Evolutionary conservation across 2,797 vertebrate species (phyloP), one percentile per base, ranked within the genome.

Genomic region (Dryobates pubescens): DNA sequence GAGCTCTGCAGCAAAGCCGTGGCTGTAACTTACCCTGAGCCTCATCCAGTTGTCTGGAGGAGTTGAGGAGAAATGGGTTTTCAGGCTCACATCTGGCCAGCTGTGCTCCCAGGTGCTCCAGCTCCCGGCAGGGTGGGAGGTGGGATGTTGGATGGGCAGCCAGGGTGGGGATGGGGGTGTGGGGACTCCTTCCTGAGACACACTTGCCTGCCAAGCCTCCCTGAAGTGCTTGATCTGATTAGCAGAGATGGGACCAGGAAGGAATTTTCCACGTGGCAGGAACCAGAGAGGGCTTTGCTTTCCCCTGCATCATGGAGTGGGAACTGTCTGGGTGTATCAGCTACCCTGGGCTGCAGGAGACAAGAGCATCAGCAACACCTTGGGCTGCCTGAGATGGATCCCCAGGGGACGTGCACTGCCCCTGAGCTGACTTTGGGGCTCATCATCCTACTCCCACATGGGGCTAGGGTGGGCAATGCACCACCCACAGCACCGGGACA

Each of bases 231-330:
- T 13, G 72, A 72, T 56, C 49, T 65, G 51, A 87, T 74, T 3
- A 54, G 47, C 75, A 90, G 81, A 0, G 34, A 53, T 7, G 65
- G 78, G 84, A 56, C 14, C 1, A 32, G 82, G 76, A 75, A 89
- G 91, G 92, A 94, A 90, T 85, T 95, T 92, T 94, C 90, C 94
- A 90, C 86, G 69, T 89, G 85, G 49, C 91, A 92, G 92, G 70
- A 95, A 19, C 63, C 89, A 38, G 1, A 0, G 86, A 41, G 90
- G 51, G 82, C 91, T 90, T 41, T 92, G 75, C 62, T 85, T 85
- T 79, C 49, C 81, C 82, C 78, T 19, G 61, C 16, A 36, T 54
- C 62, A 2, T 2, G 5, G 86, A 80, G 86, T 51, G 78, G 88
- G 64, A 92, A 95, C 93, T 93, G 89, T 86, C 90, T 92, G 94